phyloP scores from a whole-genome alignment of 2,113 vertebrate species.

The Amblyornis subalaris region DNA sequence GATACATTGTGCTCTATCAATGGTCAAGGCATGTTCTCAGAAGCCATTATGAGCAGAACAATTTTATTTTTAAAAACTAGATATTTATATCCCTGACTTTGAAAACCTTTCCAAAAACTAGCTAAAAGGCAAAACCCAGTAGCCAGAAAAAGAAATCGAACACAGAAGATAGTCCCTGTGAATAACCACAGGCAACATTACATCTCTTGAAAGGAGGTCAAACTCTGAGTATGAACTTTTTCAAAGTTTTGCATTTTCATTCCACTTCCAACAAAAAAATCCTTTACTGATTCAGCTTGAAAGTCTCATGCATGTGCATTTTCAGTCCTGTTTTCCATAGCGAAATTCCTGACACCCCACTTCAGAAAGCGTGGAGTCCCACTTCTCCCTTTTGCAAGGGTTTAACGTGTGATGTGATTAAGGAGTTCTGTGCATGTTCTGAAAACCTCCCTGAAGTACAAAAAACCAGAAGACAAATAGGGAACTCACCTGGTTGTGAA shows the following conservation, averaged over 20 bases:
- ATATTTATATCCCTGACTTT: background rate
- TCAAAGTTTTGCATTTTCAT: background rate
- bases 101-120: background rate
- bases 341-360: background rate
- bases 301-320: background rate
- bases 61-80: background rate
- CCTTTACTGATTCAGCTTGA: background rate
- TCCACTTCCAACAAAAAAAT: background rate
- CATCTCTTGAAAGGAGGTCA: background rate
- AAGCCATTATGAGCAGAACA: background rate
- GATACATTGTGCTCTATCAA: background rate
- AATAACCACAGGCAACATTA: background rate
- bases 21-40: background rate
- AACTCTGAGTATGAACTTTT: background rate
- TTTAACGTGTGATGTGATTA: background rate
- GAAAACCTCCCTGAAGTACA: background rate
- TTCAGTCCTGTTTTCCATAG: background rate
- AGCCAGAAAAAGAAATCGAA: background rate
- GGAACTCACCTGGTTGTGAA: conserved; percentile 78
- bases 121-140: background rate
- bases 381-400: background rate
- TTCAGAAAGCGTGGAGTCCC: background rate
- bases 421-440: background rate
- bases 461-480: background rate
- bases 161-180: background rate